Percentiles rank a stretch among this genome's conserved stretches.
phyloP scores from a whole-genome alignment of 2,113 vertebrate species.

The Callipepla californica region DNA sequence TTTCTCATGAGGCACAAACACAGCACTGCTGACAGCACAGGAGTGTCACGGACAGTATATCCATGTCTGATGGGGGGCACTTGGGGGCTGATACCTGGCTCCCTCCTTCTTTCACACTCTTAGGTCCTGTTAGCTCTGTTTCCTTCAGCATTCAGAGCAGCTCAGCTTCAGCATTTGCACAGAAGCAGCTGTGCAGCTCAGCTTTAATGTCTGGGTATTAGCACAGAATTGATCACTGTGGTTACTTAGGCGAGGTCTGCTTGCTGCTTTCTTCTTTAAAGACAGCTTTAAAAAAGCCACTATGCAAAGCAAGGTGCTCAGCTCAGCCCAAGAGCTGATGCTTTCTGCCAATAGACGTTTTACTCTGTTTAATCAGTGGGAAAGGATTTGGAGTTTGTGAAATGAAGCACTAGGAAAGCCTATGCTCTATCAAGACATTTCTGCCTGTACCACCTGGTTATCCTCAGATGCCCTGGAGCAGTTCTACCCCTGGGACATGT shows the following conservation, averaged over 20 bases:
- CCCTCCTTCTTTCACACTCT: rapidly evolving
- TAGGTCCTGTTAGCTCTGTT: rapidly evolving
- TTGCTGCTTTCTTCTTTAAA: neutral
- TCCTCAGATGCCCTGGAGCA: neutral
- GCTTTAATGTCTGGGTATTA: neutral
- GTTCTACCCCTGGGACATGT: neutral
- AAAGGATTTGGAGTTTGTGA: neutral
- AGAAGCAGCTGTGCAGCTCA: neutral
- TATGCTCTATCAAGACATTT: neutral
- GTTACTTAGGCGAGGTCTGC: neutral
- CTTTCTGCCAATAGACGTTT: neutral
- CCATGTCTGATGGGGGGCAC: neutral
- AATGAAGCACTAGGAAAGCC: neutral
- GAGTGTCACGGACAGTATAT: neutral
- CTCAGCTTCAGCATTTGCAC: neutral
- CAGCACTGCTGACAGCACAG: neutral
- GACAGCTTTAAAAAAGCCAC: neutral
- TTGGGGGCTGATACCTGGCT: neutral
- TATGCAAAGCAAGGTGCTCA: neutral
- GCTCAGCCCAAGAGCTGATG: neutral
- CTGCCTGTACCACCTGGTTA: neutral
- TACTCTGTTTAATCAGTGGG: neutral
- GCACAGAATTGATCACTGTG: neutral
- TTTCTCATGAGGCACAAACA: neutral
- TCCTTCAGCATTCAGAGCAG: neutral